A percentile compares a stretch with the other conserved stretches of the same genome.
Conservation (phyloP, 2,113 vertebrate species). For the Stercorarius parasiticus region DNA sequence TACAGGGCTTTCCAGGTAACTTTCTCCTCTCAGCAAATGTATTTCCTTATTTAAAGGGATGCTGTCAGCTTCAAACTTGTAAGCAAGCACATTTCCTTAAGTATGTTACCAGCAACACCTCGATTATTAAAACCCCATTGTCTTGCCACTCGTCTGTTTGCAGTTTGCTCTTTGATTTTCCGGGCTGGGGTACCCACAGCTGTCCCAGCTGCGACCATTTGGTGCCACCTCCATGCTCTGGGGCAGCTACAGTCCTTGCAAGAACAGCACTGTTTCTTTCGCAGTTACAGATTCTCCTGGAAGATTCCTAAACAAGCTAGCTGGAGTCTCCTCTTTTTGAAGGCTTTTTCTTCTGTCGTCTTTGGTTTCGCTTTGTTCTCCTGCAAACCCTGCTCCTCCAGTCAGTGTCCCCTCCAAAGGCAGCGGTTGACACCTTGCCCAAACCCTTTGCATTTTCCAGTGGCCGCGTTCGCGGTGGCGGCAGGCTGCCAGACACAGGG, state of each 20-base stretch:
- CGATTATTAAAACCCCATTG: constrained; percentile 67
- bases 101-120: constrained; percentile 66
- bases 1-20: constrained; percentile 40
- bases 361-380: neutral
- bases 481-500: accelerated
- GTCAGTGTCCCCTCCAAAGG: neutral
- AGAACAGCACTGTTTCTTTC: neutral
- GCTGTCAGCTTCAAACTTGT: constrained; percentile 58
- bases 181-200: neutral
- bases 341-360: neutral
- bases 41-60: constrained; percentile 64
- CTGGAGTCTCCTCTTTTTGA: neutral
- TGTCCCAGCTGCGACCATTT: neutral
- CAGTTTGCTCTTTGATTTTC: neutral
- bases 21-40: constrained; percentile 39
- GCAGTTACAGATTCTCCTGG: neutral
- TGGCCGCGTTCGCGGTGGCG: accelerated
- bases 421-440: neutral
- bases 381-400: neutral
- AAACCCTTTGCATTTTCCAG: neutral
- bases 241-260: neutral
- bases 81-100: constrained; percentile 66
- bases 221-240: neutral
- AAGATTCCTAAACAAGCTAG: neutral
- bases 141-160: neutral